These are phyloP conservation scores for Carpatolechia fugitivella DNA, from an alignment of 2,888 invertebrate species.

Conservation along the genomic window DNA sequence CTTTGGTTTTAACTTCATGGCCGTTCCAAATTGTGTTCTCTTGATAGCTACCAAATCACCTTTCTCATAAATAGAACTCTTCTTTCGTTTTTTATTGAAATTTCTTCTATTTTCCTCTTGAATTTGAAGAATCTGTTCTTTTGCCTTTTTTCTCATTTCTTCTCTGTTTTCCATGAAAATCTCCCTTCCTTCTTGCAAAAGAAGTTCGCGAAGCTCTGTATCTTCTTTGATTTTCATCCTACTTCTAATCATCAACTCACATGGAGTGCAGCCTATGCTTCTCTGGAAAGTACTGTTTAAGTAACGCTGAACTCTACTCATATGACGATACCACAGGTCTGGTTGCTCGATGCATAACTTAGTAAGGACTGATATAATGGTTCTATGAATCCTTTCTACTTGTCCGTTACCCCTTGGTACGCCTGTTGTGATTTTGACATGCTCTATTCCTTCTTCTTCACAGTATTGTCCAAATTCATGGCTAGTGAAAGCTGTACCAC, in stretches of 20 bases:
- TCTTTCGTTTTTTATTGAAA: conserved; percentile 19
- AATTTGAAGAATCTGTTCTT: conserved; percentile 18
- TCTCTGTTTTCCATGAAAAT: conserved; percentile 14
- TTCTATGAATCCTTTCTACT: conserved; percentile 23
- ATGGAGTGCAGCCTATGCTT: conserved; percentile 24
- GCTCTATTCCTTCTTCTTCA: conserved; percentile 23
- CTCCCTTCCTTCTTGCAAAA: conserved; percentile 1
- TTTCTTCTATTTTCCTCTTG: conserved; percentile 19
- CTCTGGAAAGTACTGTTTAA: conserved; percentile 28
- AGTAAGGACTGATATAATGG: conserved; percentile 16
- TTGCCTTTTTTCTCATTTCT: conserved; percentile 16
- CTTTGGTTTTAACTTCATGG: conserved; percentile 22
- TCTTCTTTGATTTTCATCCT: conserved; percentile 23
- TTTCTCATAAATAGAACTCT: conserved; percentile 14
- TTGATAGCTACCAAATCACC: conserved; percentile 25
- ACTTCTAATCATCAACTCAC: conserved; percentile 24
- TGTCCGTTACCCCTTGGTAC: conserved; percentile 29
- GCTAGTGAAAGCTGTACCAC: conserved; percentile 28
- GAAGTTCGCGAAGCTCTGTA: conserved; percentile 7
- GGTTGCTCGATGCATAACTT: conserved; percentile 19
- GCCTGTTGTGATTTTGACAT: conserved; percentile 28
- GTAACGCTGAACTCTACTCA: conserved; percentile 22
- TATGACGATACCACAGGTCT: conserved; percentile 17
- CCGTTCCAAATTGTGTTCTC: conserved; percentile 21
- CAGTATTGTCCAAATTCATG: conserved; percentile 25